Percentiles rank a stretch among this genome's conserved stretches.
Conservation (phyloP, 2,113 vertebrate species). For the Neomonachus schauinslandi region DNA sequence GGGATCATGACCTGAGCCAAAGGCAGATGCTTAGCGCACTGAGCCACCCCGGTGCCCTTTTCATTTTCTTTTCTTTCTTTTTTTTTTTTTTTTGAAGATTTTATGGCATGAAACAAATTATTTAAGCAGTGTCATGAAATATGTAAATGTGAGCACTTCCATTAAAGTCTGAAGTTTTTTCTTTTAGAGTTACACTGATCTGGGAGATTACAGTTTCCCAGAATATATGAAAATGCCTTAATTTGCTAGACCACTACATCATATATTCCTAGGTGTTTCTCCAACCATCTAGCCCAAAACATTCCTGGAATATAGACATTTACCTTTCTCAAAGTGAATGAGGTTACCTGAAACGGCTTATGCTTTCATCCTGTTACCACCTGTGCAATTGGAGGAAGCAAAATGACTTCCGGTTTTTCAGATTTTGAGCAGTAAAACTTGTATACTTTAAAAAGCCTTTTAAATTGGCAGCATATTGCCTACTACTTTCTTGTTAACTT, state of each 20-base stretch:
- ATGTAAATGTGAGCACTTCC: neutral
- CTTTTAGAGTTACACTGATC: neutral
- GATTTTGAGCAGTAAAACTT: constrained; percentile 36
- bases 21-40: too few species aligned
- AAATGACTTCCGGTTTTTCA: constrained; percentile 38
- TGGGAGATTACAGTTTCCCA: neutral
- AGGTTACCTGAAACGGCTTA: neutral
- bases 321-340: neutral
- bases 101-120: neutral
- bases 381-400: neutral
- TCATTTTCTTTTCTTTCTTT: too few species aligned
- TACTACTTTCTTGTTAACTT: constrained; percentile 28
- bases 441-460: constrained; percentile 54
- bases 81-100: too few species aligned
- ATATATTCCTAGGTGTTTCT: neutral
- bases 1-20: too few species aligned
- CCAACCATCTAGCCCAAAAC: neutral
- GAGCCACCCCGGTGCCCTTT: too few species aligned
- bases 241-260: neutral
- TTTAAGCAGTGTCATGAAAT: neutral
- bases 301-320: neutral
- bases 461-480: constrained; percentile 43
- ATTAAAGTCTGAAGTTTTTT: constrained; percentile 9
- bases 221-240: neutral
- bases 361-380: neutral